phyloP scores from a whole-genome alignment of 2,888 invertebrate species.

The Himalopsyche japonica region DNA sequence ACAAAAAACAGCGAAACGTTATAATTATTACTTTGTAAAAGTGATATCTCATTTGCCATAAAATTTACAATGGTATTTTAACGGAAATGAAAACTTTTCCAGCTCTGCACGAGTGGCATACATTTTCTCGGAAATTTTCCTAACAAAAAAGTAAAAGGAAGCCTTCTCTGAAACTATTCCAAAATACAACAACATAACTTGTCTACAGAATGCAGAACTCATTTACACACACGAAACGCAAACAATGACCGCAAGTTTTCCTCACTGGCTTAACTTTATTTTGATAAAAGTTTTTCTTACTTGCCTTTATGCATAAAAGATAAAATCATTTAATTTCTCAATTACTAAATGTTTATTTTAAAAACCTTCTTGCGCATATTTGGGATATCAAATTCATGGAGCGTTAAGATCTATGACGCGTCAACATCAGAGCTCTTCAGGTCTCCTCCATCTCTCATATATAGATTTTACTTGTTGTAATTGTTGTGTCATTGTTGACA shows the following conservation, averaged over 20 bases:
- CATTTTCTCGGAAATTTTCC: not conserved
- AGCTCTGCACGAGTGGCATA: not conserved
- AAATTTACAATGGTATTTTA: not conserved
- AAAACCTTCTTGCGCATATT: no score
- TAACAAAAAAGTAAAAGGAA: not conserved
- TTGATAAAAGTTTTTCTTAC: not conserved
- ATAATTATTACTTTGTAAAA: not conserved
- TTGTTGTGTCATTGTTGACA: no score
- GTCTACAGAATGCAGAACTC: not conserved
- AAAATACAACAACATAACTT: not conserved
- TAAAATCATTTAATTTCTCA: no score
- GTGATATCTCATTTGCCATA: not conserved
- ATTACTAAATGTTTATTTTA: no score
- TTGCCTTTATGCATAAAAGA: not conserved
- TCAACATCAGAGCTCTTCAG: no score
- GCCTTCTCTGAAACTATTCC: not conserved
- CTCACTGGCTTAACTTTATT: not conserved
- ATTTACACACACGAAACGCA: not conserved
- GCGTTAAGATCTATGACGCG: no score
- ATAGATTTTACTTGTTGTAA: no score
- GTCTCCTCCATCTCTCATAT: no score
- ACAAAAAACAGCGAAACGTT: no score
- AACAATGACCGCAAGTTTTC: not conserved
- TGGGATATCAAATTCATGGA: no score
- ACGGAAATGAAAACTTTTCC: not conserved